Evolutionary conservation across 2,797 vertebrate species (phyloP).

Genomic region (Neomorphus geoffroyi): DNA sequence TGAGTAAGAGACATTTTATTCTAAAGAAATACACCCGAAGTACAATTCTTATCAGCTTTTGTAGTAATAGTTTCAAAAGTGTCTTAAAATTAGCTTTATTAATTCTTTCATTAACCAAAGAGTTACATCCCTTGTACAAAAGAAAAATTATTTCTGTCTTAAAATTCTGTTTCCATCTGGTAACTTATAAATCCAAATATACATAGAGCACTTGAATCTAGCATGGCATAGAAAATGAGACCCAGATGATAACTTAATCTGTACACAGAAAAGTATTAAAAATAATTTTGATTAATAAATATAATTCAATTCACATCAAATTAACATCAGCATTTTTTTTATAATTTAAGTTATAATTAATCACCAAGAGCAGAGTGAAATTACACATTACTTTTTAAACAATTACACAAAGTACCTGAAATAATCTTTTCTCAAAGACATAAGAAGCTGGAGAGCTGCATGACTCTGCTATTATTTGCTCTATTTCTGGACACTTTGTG

Average conservation of each 20-base stretch:
- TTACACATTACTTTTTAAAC: neutral
- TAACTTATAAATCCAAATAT: neutral
- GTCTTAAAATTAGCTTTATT: neutral
- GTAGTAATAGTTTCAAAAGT: neutral
- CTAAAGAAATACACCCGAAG: neutral
- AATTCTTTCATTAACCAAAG: neutral
- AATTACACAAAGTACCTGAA: neutral
- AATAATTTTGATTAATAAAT: neutral
- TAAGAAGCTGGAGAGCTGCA: neutral
- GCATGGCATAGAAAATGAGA: neutral
- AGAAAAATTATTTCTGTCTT: neutral
- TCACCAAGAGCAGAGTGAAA: neutral
- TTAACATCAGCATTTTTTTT: neutral
- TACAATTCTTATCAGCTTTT: neutral
- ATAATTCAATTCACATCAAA: neutral
- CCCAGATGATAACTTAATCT: neutral
- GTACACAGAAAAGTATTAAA: neutral
- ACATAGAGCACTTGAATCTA: accelerated
- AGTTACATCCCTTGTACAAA: neutral
- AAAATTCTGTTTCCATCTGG: neutral
- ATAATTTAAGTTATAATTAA: neutral
- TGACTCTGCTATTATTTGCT: neutral
- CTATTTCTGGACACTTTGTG: neutral
- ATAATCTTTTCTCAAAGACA: neutral
- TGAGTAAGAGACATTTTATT: neutral